These are phyloP conservation scores for Portunus trituberculatus DNA, from an alignment of 1,140 invertebrate species.

Conservation along the genomic window DNA sequence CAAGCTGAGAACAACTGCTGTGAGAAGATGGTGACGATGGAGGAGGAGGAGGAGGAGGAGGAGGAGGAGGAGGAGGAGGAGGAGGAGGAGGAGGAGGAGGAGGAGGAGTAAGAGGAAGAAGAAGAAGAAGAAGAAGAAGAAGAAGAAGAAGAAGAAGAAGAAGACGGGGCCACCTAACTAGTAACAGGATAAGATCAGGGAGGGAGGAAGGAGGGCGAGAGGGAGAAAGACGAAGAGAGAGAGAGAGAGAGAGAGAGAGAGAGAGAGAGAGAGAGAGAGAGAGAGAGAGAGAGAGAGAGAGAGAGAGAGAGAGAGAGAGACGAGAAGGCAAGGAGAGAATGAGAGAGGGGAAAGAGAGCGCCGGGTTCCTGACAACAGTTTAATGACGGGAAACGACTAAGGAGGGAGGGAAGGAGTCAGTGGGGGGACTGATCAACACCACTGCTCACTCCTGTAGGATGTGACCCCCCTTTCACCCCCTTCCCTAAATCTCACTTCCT, in stretches of 20 bases:
- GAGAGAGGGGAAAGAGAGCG: not conserved
- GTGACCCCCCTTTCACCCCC: not conserved
- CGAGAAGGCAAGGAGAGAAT: not conserved
- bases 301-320: not conserved
- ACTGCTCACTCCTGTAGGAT: not conserved
- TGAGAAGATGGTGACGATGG: too few species aligned
- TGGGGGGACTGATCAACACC: not conserved
- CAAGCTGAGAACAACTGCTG: too few species aligned
- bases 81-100: too few species aligned
- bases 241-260: not conserved
- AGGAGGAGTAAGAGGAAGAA: too few species aligned
- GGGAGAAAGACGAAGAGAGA: not conserved
- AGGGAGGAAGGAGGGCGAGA: not conserved
- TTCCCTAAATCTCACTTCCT: not conserved
- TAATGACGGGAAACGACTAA: slow-evolving; percentile 8
- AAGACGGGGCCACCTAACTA: too few species aligned
- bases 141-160: too few species aligned
- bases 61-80: too few species aligned
- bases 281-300: not conserved
- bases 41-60: too few species aligned
- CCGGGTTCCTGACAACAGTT: not conserved
- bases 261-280: not conserved
- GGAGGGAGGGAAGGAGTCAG: not conserved
- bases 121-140: too few species aligned
- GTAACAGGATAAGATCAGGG: too few species aligned